These are phyloP conservation scores for Galeopterus variegatus DNA, from an alignment of 2,113 vertebrate genomes.

Conservation along the genomic window DNA sequence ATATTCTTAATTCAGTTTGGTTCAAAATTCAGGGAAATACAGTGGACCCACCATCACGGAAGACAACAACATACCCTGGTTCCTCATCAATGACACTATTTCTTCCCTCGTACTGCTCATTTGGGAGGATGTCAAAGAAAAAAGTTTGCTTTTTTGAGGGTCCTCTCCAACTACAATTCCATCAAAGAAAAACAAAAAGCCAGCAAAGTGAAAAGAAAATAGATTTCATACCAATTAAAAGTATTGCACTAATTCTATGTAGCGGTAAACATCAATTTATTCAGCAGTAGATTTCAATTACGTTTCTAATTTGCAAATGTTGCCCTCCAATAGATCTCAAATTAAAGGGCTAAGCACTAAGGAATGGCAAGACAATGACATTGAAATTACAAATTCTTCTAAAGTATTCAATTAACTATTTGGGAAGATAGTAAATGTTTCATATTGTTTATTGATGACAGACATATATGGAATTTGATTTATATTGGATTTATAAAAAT, in stretches of 20 bases:
- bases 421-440: conserved; percentile 54
- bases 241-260: conserved; percentile 77
- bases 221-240: conserved; percentile 77
- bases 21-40: neutral
- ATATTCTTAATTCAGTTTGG: neutral
- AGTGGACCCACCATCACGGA: neutral
- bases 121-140: neutral
- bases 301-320: conserved; percentile 82
- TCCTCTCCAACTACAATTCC: conserved; percentile 78
- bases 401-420: conserved; percentile 79
- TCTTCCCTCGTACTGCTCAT: neutral
- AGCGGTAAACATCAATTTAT: conserved; percentile 79
- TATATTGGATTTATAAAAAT: conserved; percentile 52
- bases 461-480: conserved; percentile 55
- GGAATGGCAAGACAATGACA: conserved; percentile 79
- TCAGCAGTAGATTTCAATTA: conserved; percentile 80
- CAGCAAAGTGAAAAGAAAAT: conserved; percentile 80
- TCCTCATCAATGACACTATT: neutral
- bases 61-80: neutral
- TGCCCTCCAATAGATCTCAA: conserved; percentile 79
- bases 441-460: conserved; percentile 68
- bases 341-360: conserved; percentile 73
- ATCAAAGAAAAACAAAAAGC: conserved; percentile 77
- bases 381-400: conserved; percentile 81
- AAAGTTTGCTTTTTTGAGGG: conserved; percentile 33